These are phyloP conservation scores for Caretta caretta DNA, from an alignment of 2,113 vertebrate genomes.

Conservation along the genomic window DNA sequence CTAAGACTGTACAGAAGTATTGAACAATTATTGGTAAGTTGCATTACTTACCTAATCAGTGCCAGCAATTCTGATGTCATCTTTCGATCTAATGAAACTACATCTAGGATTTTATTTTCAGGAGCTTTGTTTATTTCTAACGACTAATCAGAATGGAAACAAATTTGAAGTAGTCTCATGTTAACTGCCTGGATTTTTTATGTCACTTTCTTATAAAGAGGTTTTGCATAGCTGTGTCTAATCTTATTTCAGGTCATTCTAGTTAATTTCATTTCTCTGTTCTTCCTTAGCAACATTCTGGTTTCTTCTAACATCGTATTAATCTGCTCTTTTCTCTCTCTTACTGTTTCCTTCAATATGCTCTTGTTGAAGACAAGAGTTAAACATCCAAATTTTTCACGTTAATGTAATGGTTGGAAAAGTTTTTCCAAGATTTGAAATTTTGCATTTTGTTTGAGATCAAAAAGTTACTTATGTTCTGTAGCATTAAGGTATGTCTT, in stretches of 20 bases:
- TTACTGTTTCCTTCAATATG: neutral
- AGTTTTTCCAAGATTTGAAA: neutral
- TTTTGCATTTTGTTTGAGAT: conserved; percentile 7
- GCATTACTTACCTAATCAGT: neutral
- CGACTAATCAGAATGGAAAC: neutral
- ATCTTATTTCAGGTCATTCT: neutral
- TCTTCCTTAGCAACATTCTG: neutral
- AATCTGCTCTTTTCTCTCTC: neutral
- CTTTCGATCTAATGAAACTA: neutral
- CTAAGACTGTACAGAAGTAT: fast-evolving
- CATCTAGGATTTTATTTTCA: neutral
- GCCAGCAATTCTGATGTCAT: neutral
- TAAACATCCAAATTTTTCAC: neutral
- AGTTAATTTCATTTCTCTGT: neutral
- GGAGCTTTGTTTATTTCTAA: neutral
- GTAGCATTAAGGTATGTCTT: neutral
- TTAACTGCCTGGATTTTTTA: neutral
- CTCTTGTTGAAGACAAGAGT: neutral
- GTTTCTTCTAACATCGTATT: neutral
- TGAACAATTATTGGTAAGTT: neutral
- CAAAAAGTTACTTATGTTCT: neutral
- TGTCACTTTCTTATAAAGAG: neutral
- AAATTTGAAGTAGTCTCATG: neutral
- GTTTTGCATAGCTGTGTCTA: neutral
- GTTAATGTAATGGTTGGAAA: neutral